Evolutionary conservation across 2,888 invertebrate species (phyloP), one percentile per base, ranked within the genome.

Genomic region (Serrognathus titanus): DNA sequence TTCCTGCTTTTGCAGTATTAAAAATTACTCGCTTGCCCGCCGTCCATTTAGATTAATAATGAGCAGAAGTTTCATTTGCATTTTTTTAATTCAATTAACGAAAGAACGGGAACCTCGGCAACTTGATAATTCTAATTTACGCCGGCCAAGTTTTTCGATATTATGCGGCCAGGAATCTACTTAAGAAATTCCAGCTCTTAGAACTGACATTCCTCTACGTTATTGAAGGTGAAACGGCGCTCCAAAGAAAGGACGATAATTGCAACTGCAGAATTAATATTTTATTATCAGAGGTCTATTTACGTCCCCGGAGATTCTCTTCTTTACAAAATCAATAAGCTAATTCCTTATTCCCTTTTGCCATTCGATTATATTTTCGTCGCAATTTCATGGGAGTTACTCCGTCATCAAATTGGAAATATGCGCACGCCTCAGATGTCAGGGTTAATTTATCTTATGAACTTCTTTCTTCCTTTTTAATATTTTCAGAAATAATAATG

Each of bases 31-130:
- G 12, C 43, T 16, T 10, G 10, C 20, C 43, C 43, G 39, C 20
- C 20, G 12, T 11, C 43, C n/a, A 9, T 43, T 43, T 2, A 16
- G 3, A 43, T 43, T 9, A 20, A 43, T 16, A 43, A 16, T 43
- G 13, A 10, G 16, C 24, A 31, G 24, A 31, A 31, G 24, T 31
- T 31, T 31, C 24, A 31, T 31, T 31, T 13, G 9, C 11, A 43
- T 50, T 54, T 64, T n/a, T 63, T 61, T 64, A 66, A 63, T 68
- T 66, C 59, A 66, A 66, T 66, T 61, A 64, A 60, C 55, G 62
- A 62, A 61, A 63, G 62, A 59, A 62, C 61, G 57, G 63, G 64
- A 36, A 12, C 46, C 38, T 12, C 11, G 47, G n/a, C 39, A 46
- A 53, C 46, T 46, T 47, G 53, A 53, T 60, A 58, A 57, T 60